Conservation (phyloP, 2,113 vertebrate genomes). For the Ochotona curzoniae region DNA sequence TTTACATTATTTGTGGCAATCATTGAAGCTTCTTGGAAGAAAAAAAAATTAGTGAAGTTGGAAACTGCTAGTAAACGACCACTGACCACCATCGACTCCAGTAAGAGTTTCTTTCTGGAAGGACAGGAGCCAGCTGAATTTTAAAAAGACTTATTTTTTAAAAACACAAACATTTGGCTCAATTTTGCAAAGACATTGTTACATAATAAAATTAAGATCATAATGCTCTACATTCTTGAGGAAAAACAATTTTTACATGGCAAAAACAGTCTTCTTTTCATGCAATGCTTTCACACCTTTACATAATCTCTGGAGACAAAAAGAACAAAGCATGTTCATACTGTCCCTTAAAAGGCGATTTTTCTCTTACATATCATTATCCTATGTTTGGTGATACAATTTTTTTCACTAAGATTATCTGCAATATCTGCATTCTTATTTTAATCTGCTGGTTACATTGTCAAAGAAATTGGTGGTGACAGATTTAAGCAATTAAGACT, state of each 20-base stretch:
- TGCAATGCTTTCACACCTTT: slow-evolving; percentile 14
- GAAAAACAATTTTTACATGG: slow-evolving; percentile 37
- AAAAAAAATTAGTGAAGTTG: slow-evolving; percentile 41
- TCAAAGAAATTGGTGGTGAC: slow-evolving; percentile 25
- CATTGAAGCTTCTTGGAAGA: neutral
- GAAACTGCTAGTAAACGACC: slow-evolving; percentile 4
- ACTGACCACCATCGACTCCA: slow-evolving; percentile 5
- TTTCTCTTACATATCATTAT: slow-evolving; percentile 37
- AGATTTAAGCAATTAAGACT: slow-evolving; percentile 21
- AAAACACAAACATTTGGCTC: slow-evolving; percentile 50
- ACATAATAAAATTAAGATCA: slow-evolving; percentile 43
- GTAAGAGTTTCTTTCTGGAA: slow-evolving; percentile 16
- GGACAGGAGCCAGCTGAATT: neutral
- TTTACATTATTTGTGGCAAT: slow-evolving; percentile 40
- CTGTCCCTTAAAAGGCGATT: slow-evolving; percentile 14
- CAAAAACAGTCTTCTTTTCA: slow-evolving; percentile 30
- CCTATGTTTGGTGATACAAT: neutral
- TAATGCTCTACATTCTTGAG: neutral
- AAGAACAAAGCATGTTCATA: neutral
- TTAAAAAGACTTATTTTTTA: neutral
- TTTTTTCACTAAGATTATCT: neutral
- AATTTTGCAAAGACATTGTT: slow-evolving; percentile 1
- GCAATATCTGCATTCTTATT: slow-evolving; percentile 35
- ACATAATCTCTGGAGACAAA: slow-evolving; percentile 38
- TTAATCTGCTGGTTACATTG: slow-evolving; percentile 57